Evolutionary conservation across 2,888 invertebrate genomes (phyloP), one percentile per base, ranked within the genome.

Genomic region (Anagyrus pseudococci): DNA sequence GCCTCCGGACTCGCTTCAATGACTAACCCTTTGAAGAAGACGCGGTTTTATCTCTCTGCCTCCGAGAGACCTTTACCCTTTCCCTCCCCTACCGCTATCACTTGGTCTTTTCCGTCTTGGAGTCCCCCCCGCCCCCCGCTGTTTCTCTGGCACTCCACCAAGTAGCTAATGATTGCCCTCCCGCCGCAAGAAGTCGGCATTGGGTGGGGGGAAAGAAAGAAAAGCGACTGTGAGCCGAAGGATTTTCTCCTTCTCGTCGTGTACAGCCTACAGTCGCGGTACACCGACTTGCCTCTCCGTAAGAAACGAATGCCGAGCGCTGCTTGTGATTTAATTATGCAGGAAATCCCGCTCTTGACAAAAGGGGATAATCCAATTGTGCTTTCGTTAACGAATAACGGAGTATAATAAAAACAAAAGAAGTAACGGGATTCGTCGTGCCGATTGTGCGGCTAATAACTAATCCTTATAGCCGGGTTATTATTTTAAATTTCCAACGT

Each of bases 21-120:
- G 75, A 71, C 71, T 71, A 73, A 75, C 73, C 73, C 75, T 76
- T 75, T 73, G 73, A 75, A 69, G 73, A 75, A 69, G 68, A 72
- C 67, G 66, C 68, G 63, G 66, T 74, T 74, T 29, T 10, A 29
- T 29, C 29, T 10, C 29, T 29, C 10, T 4, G 29, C n/a, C n/a
- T n/a, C n/a, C n/a, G 10, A 7, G 10, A 29, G 29, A 29, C 10
- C 29, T 29, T 29, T 29, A 29, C 29, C 25, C 50, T 17, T 40
- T 23, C 10, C 41, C 13, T 56, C 20, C 46, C 8, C 33, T 10
- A 6, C 13, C 13, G n/a, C 44, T 15, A 13, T 37, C 23, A n/a
- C n/a, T 23, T 43, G 2, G 23, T 13, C 25, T 40, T 56, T 46
- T 23, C 29, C 37, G 13, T 23, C 53, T 53, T 1, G 17, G 13